Evolutionary conservation across 2,888 invertebrate species (phyloP).

Genomic region (Eupeodes luniger): DNA sequence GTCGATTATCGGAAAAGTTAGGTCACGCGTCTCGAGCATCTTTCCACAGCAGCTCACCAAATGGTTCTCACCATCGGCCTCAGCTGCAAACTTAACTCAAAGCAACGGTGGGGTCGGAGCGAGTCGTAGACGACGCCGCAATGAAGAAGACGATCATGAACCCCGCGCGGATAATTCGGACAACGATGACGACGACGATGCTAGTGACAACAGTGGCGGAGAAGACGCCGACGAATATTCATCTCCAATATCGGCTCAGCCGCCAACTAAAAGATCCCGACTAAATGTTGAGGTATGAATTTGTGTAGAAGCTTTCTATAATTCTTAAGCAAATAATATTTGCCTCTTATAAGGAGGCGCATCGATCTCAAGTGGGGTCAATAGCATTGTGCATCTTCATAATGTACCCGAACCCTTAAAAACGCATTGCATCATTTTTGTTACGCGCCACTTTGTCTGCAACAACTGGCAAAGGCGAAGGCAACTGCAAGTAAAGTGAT

Average conservation of each 20-base stretch:
- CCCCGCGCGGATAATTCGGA: slow-evolving; percentile 76
- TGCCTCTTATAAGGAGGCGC: slow-evolving; percentile 8
- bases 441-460: slow-evolving; percentile 43
- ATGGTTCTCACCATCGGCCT: slow-evolving; percentile 82
- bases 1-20: slow-evolving; percentile 83
- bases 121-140: slow-evolving; percentile 80
- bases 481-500: background rate
- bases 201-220: slow-evolving; percentile 78
- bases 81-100: slow-evolving; percentile 53
- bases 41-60: slow-evolving; percentile 81
- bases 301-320: background rate
- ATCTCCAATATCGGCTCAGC: slow-evolving; percentile 52
- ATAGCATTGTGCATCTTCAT: background rate
- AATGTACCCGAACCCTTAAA: background rate
- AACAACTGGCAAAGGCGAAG: too few relatives aligned
- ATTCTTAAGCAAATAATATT: background rate
- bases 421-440: slow-evolving; percentile 16
- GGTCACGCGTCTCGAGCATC: slow-evolving; percentile 82
- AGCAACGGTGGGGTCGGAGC: slow-evolving; percentile 77
- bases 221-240: slow-evolving; percentile 76
- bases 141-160: slow-evolving; percentile 79
- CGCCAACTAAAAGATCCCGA: slow-evolving; percentile 60
- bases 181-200: slow-evolving; percentile 77
- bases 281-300: slow-evolving; percentile 68
- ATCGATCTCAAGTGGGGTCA: slow-evolving; percentile 33